These are phyloP conservation scores for Ornithorhynchus anatinus DNA, from an alignment of 2,113 vertebrate species.

Conservation along the genomic window DNA sequence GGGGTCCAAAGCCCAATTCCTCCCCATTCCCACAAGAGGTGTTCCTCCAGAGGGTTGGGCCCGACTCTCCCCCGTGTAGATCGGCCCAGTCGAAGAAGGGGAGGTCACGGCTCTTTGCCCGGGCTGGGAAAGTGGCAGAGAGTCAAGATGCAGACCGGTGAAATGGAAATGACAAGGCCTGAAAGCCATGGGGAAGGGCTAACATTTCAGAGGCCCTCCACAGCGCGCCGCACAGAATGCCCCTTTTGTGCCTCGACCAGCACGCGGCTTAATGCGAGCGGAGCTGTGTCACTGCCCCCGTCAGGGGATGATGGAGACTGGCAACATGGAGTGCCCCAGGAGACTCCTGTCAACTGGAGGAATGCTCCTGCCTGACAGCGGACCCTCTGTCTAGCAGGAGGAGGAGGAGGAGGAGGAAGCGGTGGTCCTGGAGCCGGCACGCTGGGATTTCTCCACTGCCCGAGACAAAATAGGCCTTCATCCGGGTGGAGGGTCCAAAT, in stretches of 20 bases:
- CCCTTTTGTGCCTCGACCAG: conserved; percentile 55
- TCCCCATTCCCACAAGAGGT: too few relatives aligned
- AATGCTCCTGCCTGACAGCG: conserved; percentile 72
- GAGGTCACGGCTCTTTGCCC: conserved; percentile 42
- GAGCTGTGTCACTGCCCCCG: conserved; percentile 63
- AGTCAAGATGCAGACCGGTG: conserved; percentile 57
- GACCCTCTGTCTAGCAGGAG: conserved; percentile 66
- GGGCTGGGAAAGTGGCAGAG: conserved; percentile 70
- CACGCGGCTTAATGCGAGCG: conserved; percentile 31
- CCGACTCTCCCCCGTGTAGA: too few relatives aligned
- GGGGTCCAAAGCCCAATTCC: too few relatives aligned
- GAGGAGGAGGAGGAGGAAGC: conserved; percentile 53
- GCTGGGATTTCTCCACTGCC: conserved; percentile 67
- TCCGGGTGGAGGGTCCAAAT: background rate
- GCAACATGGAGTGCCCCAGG: conserved; percentile 62
- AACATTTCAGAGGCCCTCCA: conserved; percentile 67
- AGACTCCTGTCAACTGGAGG: conserved; percentile 59
- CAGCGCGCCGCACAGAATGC: conserved; percentile 35
- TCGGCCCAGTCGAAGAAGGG: conserved; percentile 20
- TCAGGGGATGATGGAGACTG: conserved; percentile 64
- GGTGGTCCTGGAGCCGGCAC: conserved; percentile 28
- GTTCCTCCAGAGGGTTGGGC: background rate
- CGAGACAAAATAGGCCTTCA: conserved; percentile 46
- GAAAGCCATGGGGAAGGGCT: conserved; percentile 55
- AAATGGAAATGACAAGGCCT: conserved; percentile 62